These are phyloP conservation scores for Goniozus legneri DNA, from an alignment of 1,140 invertebrate species.

Conservation along the genomic window DNA sequence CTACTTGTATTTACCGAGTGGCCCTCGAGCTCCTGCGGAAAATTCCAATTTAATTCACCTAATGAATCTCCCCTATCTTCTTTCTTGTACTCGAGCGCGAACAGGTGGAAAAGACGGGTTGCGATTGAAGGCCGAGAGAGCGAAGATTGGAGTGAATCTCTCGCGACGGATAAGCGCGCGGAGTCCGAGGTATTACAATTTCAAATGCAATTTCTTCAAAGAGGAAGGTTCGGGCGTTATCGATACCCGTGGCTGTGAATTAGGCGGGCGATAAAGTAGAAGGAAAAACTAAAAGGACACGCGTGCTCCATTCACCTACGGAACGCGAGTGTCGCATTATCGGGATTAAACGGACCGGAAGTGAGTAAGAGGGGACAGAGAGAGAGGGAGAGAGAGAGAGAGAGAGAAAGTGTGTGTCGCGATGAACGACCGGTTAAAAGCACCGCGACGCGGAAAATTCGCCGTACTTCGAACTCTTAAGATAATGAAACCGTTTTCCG, in stretches of 20 bases:
- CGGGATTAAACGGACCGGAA: conserved; percentile 37
- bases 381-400: background rate
- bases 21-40: no score
- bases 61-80: no score
- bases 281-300: background rate
- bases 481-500: conserved; percentile 39
- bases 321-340: conserved; percentile 28
- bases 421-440: background rate
- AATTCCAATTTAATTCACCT: no score
- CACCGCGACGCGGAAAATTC: background rate
- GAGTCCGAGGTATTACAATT: no score
- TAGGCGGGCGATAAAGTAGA: conserved; percentile 29
- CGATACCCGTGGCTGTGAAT: conserved; percentile 13
- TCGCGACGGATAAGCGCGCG: no score
- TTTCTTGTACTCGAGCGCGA: no score
- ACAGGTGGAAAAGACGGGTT: no score
- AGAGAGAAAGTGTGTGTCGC: background rate
- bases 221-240: conserved; percentile 12
- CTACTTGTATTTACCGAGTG: no score
- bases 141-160: no score
- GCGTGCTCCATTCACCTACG: background rate
- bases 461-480: conserved; percentile 17
- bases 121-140: no score
- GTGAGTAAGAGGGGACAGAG: background rate
- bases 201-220: conserved; percentile 42